Evolutionary conservation across 2,888 invertebrate species (phyloP).

Genomic region (Agrypnus murinus): DNA sequence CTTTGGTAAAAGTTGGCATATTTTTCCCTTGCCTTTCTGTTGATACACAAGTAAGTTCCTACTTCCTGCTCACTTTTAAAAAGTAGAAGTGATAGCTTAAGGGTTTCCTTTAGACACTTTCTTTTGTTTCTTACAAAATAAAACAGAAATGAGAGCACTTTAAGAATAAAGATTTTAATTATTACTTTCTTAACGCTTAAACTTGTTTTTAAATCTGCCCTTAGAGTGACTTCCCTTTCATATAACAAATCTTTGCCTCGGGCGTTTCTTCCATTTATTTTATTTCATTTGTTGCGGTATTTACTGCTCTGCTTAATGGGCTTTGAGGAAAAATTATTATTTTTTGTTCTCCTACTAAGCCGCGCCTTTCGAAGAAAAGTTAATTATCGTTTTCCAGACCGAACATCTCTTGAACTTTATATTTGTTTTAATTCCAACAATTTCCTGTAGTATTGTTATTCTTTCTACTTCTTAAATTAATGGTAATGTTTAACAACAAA

Average conservation of each 20-base stretch:
- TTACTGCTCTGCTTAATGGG: background rate
- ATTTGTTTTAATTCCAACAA: constrained; percentile 4
- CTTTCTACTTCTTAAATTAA: too few species aligned
- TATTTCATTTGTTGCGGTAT: constrained; percentile 15
- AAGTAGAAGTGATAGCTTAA: background rate
- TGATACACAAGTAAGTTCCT: background rate
- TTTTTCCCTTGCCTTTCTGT: background rate
- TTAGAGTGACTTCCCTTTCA: background rate
- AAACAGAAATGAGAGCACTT: constrained; percentile 6
- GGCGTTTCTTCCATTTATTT: constrained; percentile 14
- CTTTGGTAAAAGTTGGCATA: background rate
- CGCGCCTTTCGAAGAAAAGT: background rate
- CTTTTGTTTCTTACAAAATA: background rate
- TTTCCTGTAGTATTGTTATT: too few species aligned
- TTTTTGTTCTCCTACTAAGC: background rate
- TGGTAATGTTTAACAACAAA: too few species aligned
- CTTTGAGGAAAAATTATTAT: constrained; percentile 1
- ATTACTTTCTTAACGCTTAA: constrained; percentile 13
- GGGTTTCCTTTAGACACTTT: background rate
- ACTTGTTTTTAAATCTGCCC: constrained; percentile 12
- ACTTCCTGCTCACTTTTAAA: background rate
- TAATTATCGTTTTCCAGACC: background rate
- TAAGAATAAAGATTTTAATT: constrained; percentile 21
- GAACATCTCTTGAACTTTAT: background rate
- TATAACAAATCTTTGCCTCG: constrained; percentile 9